Conservation (phyloP, 2,888 invertebrate genomes). For the Sarcophaga subvicina region DNA sequence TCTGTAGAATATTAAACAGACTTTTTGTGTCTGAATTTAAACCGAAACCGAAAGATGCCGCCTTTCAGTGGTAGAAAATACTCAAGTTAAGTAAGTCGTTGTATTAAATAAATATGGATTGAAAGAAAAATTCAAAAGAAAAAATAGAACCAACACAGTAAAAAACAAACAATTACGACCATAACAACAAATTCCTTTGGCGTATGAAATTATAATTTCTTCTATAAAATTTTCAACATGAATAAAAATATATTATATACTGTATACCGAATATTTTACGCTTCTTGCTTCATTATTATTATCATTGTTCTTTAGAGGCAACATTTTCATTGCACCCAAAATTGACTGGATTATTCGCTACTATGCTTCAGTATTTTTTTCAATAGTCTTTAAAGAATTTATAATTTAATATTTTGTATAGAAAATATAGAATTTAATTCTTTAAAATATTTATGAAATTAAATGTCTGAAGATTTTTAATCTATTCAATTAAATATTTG, state of each 20-base stretch:
- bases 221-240: slow-evolving; percentile 15
- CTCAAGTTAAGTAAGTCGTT: background rate
- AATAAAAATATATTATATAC: background rate
- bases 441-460: too few relatives aligned
- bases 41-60: background rate
- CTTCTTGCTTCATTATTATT: background rate
- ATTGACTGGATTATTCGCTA: background rate
- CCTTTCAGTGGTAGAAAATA: background rate
- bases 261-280: background rate
- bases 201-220: slow-evolving; percentile 2
- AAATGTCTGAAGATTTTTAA: too few relatives aligned
- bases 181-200: background rate
- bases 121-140: background rate
- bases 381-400: background rate
- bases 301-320: background rate
- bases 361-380: background rate
- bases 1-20: slow-evolving; percentile 1
- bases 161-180: background rate
- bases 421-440: too few relatives aligned
- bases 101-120: background rate
- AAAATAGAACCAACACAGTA: background rate
- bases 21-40: background rate
- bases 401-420: background rate
- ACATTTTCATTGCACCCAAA: background rate
- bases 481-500: background rate